Evolutionary conservation across 2,797 vertebrate species (phyloP), one percentile per base, ranked within the genome.

Genomic region (Onychomys leucogaster): DNA sequence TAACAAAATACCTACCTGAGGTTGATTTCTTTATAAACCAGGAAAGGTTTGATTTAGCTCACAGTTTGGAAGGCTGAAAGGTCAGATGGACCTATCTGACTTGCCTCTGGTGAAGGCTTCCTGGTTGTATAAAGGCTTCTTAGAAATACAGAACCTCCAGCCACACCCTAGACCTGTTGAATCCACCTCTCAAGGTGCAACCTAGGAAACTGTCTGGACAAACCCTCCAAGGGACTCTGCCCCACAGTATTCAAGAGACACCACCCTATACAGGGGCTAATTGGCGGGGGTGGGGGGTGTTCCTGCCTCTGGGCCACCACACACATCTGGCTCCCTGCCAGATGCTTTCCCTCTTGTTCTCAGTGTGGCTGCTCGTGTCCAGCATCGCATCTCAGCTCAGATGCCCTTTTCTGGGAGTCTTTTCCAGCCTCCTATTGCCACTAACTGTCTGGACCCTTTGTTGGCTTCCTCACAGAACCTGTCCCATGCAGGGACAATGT

Each of bases 311-410:
- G 34, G 25, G 87, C 37, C 65, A 73, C 69, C 49, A 75, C 25
- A 0, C 34, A 6, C 23, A 8, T 4, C 1, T 5, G 27, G 34
- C 37, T 5, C 52, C 59, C 5, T 0, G 2, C 41, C 0, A 1
- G 37, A 67, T 27, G 23, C 25, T n/a, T 32, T 76, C 12, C 25
- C 2, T 25, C 46, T 67, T 16, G 49, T n/a, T 37, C 81, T 63
- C 23, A 32, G 37, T 2, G 0, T 34, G 25, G 49, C 59, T 43
- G 10, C 46, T 90, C 9, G 0, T 8, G 55, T 21, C 57, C 71
- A 14, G 91, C 43, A 11, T 57, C n/a, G 12, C 21, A 14, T 49
- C 59, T 96, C 46, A 25, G 77, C 37, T 57, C 67, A 67, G 77
- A 46, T 1, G 29, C 34, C 46, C 29, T 67, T 67, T 57, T 65